A percentile compares a stretch with the other conserved stretches of the same genome.
These are phyloP conservation scores for Microcebus lehilahytsara DNA, from an alignment of 2,113 vertebrate genomes.

Conservation along the genomic window DNA sequence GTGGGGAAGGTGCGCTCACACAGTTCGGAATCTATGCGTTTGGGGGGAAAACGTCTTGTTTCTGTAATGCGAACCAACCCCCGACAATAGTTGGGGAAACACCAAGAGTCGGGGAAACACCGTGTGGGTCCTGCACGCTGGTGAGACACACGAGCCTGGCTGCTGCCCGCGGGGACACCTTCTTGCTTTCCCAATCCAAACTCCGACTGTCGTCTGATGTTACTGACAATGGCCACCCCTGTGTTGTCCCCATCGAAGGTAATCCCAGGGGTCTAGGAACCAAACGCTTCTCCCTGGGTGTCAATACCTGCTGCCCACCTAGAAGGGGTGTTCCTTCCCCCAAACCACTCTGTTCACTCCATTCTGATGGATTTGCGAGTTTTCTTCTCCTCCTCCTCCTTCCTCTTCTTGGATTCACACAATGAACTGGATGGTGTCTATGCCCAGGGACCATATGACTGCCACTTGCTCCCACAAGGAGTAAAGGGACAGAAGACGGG, in stretches of 20 bases:
- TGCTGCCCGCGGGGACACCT: fast-evolving
- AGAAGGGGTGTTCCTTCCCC: background rate
- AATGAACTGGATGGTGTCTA: background rate
- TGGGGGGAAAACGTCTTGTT: background rate
- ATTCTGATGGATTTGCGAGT: background rate
- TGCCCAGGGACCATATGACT: too few species aligned
- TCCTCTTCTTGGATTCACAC: background rate
- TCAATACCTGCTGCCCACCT: background rate
- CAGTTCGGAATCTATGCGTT: background rate
- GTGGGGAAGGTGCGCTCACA: background rate
- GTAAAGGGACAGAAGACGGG: background rate
- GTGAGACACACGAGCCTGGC: background rate
- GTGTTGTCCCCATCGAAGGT: background rate
- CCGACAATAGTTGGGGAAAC: fast-evolving
- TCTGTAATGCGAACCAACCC: background rate
- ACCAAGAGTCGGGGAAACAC: too few species aligned
- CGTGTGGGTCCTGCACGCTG: fast-evolving
- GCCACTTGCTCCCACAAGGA: background rate
- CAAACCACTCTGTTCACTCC: background rate
- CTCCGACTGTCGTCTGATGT: fast-evolving
- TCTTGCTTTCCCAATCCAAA: background rate
- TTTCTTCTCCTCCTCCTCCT: background rate
- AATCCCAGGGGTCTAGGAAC: background rate
- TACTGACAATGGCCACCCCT: background rate
- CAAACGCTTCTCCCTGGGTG: background rate